Percentiles rank a stretch among this genome's conserved stretches.
phyloP scores from a whole-genome alignment of 1,140 invertebrate genomes.

The Eueides isabella region DNA sequence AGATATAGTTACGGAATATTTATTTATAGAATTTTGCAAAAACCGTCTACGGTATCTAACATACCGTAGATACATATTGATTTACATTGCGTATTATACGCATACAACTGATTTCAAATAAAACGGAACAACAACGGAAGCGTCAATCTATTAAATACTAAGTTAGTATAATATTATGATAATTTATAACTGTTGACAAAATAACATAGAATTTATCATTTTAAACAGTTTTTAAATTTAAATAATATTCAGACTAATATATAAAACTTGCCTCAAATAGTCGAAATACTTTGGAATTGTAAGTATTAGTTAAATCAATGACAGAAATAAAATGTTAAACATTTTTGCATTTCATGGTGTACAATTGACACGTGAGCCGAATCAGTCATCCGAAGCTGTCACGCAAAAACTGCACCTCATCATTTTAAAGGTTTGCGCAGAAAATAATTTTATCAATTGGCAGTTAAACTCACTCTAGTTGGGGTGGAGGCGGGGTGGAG shows the following conservation, averaged over 20 bases:
- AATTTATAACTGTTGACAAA: too few relatives aligned
- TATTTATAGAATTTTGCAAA: background rate
- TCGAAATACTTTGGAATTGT: background rate
- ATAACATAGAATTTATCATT: too few relatives aligned
- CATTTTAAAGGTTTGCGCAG: background rate
- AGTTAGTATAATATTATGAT: too few relatives aligned
- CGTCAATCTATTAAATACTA: too few relatives aligned
- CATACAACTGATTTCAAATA: background rate
- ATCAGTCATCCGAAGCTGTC: background rate
- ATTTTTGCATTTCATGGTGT: background rate
- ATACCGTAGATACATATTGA: too few relatives aligned
- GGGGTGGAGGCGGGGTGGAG: background rate
- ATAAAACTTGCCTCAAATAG: too few relatives aligned
- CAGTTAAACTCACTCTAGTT: background rate
- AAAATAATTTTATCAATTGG: background rate
- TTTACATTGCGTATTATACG: too few relatives aligned
- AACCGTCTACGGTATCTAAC: too few relatives aligned
- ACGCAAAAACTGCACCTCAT: background rate
- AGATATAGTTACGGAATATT: background rate
- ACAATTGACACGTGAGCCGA: background rate
- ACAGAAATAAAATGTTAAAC: background rate
- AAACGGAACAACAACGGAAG: background rate
- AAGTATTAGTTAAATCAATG: background rate
- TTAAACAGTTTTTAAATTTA: background rate
- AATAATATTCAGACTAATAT: background rate